phyloP scores from a whole-genome alignment of 2,888 invertebrate species.

The Eulithis testata region DNA sequence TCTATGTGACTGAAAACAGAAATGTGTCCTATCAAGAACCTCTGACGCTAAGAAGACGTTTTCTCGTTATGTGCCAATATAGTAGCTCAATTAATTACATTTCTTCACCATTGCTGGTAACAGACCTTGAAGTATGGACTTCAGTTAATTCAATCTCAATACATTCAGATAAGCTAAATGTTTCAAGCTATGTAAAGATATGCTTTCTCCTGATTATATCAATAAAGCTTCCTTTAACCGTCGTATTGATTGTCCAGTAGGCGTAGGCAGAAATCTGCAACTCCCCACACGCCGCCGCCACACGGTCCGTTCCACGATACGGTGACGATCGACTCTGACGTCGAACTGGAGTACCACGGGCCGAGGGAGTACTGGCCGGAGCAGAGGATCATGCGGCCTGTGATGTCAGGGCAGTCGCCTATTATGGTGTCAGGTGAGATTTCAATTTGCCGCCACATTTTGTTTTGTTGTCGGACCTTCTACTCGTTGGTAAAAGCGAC shows the following conservation, averaged over 20 bases:
- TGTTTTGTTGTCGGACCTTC: no score
- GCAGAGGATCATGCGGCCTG: slow-evolving; percentile 60
- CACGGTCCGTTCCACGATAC: slow-evolving; percentile 75
- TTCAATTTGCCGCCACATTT: no score
- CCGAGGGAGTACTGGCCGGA: slow-evolving; percentile 75
- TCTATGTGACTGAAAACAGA: no score
- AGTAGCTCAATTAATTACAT: no score
- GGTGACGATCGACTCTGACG: slow-evolving; percentile 78
- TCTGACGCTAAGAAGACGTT: no score
- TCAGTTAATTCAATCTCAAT: no score
- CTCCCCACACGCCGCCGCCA: slow-evolving; percentile 89
- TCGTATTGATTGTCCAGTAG: slow-evolving; percentile 45
- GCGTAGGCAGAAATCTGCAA: slow-evolving; percentile 77
- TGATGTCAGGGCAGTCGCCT: slow-evolving; percentile 65
- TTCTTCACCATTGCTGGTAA: no score
- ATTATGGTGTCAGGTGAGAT: slow-evolving; percentile 75
- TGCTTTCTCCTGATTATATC: neutral
- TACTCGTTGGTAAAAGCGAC: no score
- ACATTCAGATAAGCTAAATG: no score
- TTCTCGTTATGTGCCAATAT: no score
- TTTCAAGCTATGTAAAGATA: neutral
- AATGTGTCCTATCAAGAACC: no score
- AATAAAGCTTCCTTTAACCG: neutral
- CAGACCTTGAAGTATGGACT: no score
- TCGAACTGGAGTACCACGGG: slow-evolving; percentile 71